These are phyloP conservation scores for Phengaris arion DNA, from an alignment of 2,888 invertebrate species.

Conservation along the genomic window DNA sequence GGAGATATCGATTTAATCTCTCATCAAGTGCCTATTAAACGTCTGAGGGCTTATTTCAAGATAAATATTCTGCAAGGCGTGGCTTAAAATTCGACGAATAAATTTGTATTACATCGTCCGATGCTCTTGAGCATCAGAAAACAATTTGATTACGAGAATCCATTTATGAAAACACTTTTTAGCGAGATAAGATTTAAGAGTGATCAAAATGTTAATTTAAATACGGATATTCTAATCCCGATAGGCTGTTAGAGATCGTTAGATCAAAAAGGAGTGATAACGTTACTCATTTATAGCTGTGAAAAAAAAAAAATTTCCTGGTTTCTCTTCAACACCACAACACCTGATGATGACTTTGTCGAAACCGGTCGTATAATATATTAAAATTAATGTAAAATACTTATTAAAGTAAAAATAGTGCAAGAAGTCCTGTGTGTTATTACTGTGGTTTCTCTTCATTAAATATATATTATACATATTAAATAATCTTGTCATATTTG, in stretches of 20 bases:
- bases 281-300: not conserved
- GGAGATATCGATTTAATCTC: constrained; percentile 29
- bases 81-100: constrained; percentile 17
- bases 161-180: constrained; percentile 5
- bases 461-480: no score
- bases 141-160: not conserved
- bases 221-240: not conserved
- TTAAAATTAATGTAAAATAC: no score
- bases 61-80: constrained; percentile 21
- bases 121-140: constrained; percentile 1
- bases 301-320: no score
- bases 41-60: constrained; percentile 24
- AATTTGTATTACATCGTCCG: constrained; percentile 20
- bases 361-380: no score
- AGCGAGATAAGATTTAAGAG: constrained; percentile 10
- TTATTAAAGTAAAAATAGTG: no score
- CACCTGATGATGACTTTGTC: no score
- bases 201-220: not conserved
- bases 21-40: constrained; percentile 28
- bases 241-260: not conserved
- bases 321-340: no score
- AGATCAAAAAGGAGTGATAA: not conserved
- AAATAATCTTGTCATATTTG: no score
- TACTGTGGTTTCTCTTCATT: no score
- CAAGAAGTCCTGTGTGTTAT: no score